These are phyloP conservation scores for Melierax canorus DNA, from an alignment of 2,113 vertebrate species.

Conservation along the genomic window DNA sequence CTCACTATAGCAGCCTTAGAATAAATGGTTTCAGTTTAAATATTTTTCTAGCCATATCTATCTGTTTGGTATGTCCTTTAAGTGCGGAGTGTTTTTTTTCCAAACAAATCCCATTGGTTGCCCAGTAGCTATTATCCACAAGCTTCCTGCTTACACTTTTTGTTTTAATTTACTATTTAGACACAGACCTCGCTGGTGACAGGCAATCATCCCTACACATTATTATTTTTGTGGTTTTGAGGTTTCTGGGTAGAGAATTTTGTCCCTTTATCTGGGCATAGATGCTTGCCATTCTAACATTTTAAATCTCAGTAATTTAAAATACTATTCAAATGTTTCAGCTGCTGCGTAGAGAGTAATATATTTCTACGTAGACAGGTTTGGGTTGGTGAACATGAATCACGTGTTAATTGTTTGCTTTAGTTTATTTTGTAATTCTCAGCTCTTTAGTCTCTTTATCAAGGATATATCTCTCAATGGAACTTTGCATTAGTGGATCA, in stretches of 20 bases:
- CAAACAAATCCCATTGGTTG: constrained; percentile 6
- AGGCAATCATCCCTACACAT: not conserved
- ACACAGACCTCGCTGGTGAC: not conserved
- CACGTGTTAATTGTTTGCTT: not conserved
- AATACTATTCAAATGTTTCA: not conserved
- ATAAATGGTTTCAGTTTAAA: constrained; percentile 30
- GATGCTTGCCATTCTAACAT: not conserved
- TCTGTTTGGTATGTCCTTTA: not conserved
- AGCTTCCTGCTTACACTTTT: constrained; percentile 5
- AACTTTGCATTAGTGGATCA: constrained; percentile 2
- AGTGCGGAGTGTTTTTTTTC: not conserved
- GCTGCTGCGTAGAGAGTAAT: not conserved
- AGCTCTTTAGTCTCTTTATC: not conserved
- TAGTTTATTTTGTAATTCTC: not conserved
- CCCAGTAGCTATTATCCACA: not conserved
- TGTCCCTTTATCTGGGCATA: not conserved
- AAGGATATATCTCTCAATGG: not conserved
- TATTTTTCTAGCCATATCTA: not conserved
- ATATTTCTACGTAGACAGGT: not conserved
- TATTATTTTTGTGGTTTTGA: not conserved
- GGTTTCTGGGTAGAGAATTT: not conserved
- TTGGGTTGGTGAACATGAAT: not conserved
- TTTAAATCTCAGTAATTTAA: not conserved
- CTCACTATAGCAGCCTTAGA: too few relatives aligned
- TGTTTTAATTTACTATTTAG: constrained; percentile 6